Evolutionary conservation across 2,888 invertebrate genomes (phyloP), one percentile per base, ranked within the genome.

Genomic region (Leucophenga maculata): DNA sequence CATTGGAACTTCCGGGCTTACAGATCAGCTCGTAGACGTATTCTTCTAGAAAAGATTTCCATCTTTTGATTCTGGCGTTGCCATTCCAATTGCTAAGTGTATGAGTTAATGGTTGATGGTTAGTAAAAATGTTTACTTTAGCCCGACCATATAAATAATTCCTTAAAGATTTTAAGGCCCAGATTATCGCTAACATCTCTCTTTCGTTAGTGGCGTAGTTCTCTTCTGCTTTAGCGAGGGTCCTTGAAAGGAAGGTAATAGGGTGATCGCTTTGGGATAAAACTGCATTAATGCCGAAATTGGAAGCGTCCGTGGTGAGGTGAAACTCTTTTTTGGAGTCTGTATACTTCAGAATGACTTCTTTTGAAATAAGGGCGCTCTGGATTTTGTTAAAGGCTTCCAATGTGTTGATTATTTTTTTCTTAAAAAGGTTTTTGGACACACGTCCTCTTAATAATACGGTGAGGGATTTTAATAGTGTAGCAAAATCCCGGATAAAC

Each of bases 131-230:
- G 65, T 75, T 73, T 1, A 78, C 18, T 48, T 74, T 57, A 11
- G 31, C 77, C 31, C 74, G 75, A 3, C 86, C 86, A 31, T 86
- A 87, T 6, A 88, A 26, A 31, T 86, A 87, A 6, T 86, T 86
- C 60, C 86, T 69, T 13, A 88, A 84, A 46, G 80, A 81, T 72
- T 87, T 86, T 6, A 80, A 71, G 0, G 85, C 83, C 85, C 83
- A 87, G 0, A 87, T 78, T 13, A 87, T 84, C 0, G 81, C 81
- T 46, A 85, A 69, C 3, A 87, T 69, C 75, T 88, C 39, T 62
- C 86, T 86, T 71, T 88, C 86, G 16, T 86, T 84, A 1, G 80
- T 77, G 0, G 79, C 76, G 65, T 85, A 85, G 32, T 76, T 80
- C 31, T 48, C 65, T 77, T 86, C 80, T 0, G 79, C 72, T 65